Base-by-base conservation (phyloP, 2,888 invertebrate genomes). In the Abrostola tripartita region DNA sequence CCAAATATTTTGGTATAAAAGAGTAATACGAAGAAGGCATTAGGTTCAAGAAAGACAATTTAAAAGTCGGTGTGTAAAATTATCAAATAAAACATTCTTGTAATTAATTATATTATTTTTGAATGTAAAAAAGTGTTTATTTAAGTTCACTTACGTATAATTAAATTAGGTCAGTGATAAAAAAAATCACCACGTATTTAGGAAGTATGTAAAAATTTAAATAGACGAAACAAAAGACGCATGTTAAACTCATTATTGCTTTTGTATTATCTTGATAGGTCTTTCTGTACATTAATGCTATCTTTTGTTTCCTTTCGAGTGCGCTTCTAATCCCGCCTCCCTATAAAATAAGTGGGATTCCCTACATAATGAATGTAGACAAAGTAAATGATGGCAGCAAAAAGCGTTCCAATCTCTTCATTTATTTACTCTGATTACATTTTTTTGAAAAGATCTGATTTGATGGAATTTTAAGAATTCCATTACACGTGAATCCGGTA, bases 301-400 rank as follows among this genome's bases (percentile, higher is more conserved):
- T 58, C 47, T 56, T 61, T 51, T 55, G 44, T 52, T 62, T 59
- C 42, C 47, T 58, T 58, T 40, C 35, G 11, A 59, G 24, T 53
- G 44, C 37, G 35, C 6, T 58, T 51, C 49, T 47, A 73, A 73
- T 73, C 54, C 65, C 59, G 49, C 7, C 24, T 52, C 7, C 50
- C 65, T 57, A 36, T 58, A 62, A 70, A 75, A 70, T 65, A 74
- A 74, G 56, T 65, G 51, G 51, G 61, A 70, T 74, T 54, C 61
- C 51, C 49, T n/a, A 53, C 12, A 42, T 65, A 70, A 73, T 62
- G 38, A 69, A 69, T 70, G 75, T 60, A 42, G 42, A 24, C 52
- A 42, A 62, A 70, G 53, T 24, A 70, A 54, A 62, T 38, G 65
- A 70, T 54, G 53, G 47, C 36, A 47, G 59, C 10, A 37, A 51